These are phyloP conservation scores for Drosophila mojavensis DNA, from an alignment of 1,140 invertebrate genomes.

Conservation along the genomic window DNA sequence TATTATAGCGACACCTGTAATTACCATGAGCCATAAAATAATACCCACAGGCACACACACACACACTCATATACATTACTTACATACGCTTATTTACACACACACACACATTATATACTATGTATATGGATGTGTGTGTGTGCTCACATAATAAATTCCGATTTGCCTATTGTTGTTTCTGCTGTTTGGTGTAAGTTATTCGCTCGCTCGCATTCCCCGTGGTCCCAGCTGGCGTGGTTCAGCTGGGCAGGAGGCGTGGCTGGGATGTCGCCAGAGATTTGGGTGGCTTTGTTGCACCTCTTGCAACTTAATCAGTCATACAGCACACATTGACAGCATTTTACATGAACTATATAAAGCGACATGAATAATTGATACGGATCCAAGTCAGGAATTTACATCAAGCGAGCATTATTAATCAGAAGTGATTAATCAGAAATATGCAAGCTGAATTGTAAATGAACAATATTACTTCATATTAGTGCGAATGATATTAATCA, in stretches of 20 bases:
- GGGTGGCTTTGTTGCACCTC: conserved; percentile 31
- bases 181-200: conserved; percentile 7
- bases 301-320: conserved; percentile 26
- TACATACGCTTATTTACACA: neutral
- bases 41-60: conserved; percentile 50
- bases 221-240: conserved; percentile 1
- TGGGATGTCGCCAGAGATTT: conserved; percentile 15
- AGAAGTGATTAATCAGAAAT: neutral
- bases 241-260: neutral
- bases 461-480: neutral
- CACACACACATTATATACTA: conserved; percentile 10
- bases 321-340: conserved; percentile 15
- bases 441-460: neutral
- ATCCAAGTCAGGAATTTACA: neutral
- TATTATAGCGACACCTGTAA: conserved; percentile 82
- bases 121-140: neutral
- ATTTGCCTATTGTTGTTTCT: conserved; percentile 15
- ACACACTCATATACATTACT: conserved; percentile 4
- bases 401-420: neutral
- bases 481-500: too few species aligned
- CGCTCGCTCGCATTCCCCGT: neutral
- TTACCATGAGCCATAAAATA: conserved; percentile 80
- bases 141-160: conserved; percentile 2
- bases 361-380: conserved; percentile 13
- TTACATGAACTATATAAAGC: neutral